phyloP scores from a whole-genome alignment of 2,888 invertebrate genomes.

The Thumatha senex region DNA sequence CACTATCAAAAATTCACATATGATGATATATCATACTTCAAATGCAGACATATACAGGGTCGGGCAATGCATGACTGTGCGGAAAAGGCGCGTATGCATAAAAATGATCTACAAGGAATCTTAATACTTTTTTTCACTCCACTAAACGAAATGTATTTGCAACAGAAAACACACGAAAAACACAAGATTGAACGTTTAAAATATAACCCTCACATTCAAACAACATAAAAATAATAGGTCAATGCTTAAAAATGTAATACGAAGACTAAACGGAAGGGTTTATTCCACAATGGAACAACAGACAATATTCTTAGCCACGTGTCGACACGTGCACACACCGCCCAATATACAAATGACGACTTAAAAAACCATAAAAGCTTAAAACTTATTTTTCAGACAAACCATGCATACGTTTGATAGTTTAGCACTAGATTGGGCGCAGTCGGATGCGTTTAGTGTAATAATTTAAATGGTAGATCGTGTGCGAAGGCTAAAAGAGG shows the following conservation, averaged over 20 bases:
- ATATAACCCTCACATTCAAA: too few relatives aligned
- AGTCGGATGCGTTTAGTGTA: constrained; percentile 42
- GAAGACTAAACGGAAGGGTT: constrained; percentile 34
- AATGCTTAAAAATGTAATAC: constrained; percentile 14
- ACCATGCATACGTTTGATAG: constrained; percentile 78
- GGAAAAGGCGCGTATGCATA: too few relatives aligned
- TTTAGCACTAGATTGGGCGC: constrained; percentile 55
- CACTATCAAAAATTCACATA: too few relatives aligned
- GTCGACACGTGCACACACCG: constrained; percentile 64
- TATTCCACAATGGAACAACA: constrained; percentile 40
- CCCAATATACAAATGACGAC: constrained; percentile 78
- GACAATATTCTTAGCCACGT: constrained; percentile 53
- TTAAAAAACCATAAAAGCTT: constrained; percentile 58
- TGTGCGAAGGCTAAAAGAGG: constrained; percentile 9
- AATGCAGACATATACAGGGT: too few relatives aligned
- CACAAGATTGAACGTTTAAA: too few relatives aligned
- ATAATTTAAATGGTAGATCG: constrained; percentile 47
- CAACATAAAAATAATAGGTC: not conserved
- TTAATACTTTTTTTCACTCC: too few relatives aligned
- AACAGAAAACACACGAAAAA: too few relatives aligned
- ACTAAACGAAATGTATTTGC: too few relatives aligned
- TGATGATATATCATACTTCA: too few relatives aligned
- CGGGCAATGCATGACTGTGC: too few relatives aligned
- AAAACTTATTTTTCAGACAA: constrained; percentile 57
- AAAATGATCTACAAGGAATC: too few relatives aligned